Percentiles rank a stretch among this genome's conserved stretches.
Conservation (phyloP, 2,888 invertebrate genomes). For the Pediacus dermestoides region DNA sequence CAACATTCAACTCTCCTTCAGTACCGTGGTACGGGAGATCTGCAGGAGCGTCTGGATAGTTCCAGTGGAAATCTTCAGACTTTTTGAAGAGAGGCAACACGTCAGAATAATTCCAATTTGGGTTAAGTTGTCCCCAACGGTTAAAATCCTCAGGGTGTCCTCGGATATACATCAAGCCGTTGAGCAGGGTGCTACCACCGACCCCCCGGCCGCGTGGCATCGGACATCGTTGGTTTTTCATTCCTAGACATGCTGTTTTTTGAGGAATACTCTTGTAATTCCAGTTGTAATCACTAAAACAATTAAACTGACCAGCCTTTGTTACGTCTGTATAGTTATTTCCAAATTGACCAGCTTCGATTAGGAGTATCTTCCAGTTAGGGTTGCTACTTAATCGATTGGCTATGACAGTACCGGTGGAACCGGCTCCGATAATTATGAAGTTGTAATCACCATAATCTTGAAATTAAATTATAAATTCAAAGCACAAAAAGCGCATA, state of each 20-base stretch:
- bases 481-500: no score
- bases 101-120: constrained; percentile 55
- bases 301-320: constrained; percentile 43
- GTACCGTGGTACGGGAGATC: constrained; percentile 16
- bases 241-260: constrained; percentile 21
- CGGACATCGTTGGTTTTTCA: constrained; percentile 17
- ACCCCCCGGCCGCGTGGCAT: constrained; percentile 52
- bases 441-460: constrained; percentile 44
- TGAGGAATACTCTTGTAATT: constrained; percentile 35
- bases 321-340: constrained; percentile 45
- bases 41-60: constrained; percentile 11
- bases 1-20: background rate
- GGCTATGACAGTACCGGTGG: constrained; percentile 53
- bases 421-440: constrained; percentile 52
- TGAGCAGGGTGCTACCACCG: constrained; percentile 52
- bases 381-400: constrained; percentile 50
- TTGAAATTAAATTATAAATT: no score
- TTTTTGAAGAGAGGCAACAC: constrained; percentile 52
- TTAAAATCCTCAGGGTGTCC: constrained; percentile 51
- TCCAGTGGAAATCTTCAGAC: constrained; percentile 18
- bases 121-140: constrained; percentile 45
- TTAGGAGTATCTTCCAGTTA: constrained; percentile 39
- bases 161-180: constrained; percentile 52
- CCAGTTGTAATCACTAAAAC: constrained; percentile 48
- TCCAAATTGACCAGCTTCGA: constrained; percentile 39